A percentile compares a stretch with the other conserved stretches of the same genome.
phyloP scores from a whole-genome alignment of 2,888 invertebrate species.

The Machimus atricapillus region DNA sequence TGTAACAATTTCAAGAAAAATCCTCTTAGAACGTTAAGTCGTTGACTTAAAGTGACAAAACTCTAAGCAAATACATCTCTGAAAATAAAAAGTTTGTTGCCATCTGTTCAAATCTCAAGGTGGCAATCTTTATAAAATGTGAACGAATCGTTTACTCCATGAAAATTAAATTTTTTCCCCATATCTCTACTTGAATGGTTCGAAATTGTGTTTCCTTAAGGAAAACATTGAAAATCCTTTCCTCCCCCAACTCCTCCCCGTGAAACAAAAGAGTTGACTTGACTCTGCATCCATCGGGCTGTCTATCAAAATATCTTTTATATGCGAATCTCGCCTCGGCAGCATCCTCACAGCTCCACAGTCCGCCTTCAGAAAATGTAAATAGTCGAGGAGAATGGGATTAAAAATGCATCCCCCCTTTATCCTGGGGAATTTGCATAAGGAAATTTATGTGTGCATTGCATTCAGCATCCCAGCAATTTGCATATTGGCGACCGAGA shows the following conservation, averaged over 20 bases:
- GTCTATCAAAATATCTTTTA: background rate
- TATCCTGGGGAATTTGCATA: background rate
- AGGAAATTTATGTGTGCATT: background rate
- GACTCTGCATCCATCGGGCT: background rate
- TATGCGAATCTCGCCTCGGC: background rate
- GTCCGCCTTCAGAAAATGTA: background rate
- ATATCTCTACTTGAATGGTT: background rate
- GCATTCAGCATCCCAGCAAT: background rate
- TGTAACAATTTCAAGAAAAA: background rate
- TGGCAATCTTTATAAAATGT: background rate
- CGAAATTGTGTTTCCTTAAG: background rate
- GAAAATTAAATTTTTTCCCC: background rate
- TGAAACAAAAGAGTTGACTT: background rate
- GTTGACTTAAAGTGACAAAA: background rate
- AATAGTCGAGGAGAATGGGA: background rate
- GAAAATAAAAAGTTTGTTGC: background rate
- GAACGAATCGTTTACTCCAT: background rate
- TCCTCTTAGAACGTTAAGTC: background rate
- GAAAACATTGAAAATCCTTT: background rate
- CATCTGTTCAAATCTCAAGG: background rate
- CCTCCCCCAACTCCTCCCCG: background rate
- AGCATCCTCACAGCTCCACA: background rate
- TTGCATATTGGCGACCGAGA: background rate
- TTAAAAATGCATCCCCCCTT: background rate
- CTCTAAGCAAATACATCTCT: background rate